Percentiles rank a stretch among this genome's conserved stretches.
These are phyloP conservation scores for Antennarius maculatus DNA, from an alignment of 2,797 vertebrate species.

Conservation along the genomic window DNA sequence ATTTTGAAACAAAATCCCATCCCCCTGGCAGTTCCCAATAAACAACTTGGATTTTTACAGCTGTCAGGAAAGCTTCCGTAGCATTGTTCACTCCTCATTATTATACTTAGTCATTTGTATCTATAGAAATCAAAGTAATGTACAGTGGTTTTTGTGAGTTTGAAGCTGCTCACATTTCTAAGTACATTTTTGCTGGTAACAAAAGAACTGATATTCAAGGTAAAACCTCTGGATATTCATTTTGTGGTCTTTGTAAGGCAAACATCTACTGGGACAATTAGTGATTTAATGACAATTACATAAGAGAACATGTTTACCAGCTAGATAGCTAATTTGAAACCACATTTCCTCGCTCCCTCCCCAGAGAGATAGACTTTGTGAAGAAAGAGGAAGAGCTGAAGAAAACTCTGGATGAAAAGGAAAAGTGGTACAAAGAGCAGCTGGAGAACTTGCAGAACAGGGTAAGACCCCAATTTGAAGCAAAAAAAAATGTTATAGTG, in stretches of 20 bases:
- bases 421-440: conserved; percentile 85
- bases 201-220: not conserved
- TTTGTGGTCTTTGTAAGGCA: not conserved
- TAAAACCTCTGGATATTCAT: not conserved
- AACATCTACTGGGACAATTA: not conserved
- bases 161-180: not conserved
- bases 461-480: conserved; percentile 73
- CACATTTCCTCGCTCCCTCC: conserved; percentile 49
- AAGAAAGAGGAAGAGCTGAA: conserved; percentile 90
- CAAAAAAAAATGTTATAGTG: not conserved
- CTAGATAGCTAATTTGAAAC: conserved; percentile 30
- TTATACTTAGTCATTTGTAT: no score
- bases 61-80: no score
- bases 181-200: not conserved
- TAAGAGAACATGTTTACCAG: conserved; percentile 26
- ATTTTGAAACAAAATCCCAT: not conserved
- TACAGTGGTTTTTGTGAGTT: not conserved
- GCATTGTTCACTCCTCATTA: no score
- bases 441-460: conserved; percentile 83
- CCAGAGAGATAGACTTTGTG: conserved; percentile 90
- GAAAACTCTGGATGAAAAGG: conserved; percentile 86
- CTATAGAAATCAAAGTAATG: no score
- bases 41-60: no score
- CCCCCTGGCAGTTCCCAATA: no score
- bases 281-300: not conserved